These are phyloP conservation scores for Clusia tigrina DNA, from an alignment of 2,888 invertebrate species.

Conservation along the genomic window DNA sequence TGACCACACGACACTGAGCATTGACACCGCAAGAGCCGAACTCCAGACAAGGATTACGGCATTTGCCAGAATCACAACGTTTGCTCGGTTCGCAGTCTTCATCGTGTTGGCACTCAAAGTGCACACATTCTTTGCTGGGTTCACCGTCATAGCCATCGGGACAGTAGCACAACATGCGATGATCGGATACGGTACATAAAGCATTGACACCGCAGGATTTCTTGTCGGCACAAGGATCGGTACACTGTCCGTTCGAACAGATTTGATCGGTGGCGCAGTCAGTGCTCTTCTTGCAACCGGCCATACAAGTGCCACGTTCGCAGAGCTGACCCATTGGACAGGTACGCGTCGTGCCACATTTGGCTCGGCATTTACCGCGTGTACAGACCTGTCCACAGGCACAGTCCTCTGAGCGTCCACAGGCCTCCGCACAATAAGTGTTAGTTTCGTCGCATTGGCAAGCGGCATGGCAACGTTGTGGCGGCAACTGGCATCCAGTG, in stretches of 20 bases:
- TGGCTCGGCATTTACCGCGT: conserved; percentile 75
- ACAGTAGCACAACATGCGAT: conserved; percentile 85
- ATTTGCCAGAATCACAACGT: conserved; percentile 76
- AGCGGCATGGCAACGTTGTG: conserved; percentile 75
- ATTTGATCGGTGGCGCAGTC: conserved; percentile 82
- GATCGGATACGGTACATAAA: conserved; percentile 79
- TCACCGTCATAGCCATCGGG: conserved; percentile 87
- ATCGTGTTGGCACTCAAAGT: conserved; percentile 79
- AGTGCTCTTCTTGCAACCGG: conserved; percentile 80
- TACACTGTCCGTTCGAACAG: conserved; percentile 76
- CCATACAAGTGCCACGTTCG: conserved; percentile 74
- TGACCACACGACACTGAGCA: conserved; percentile 83
- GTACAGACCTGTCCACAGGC: conserved; percentile 83
- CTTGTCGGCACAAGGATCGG: conserved; percentile 73
- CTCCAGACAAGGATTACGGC: conserved; percentile 83
- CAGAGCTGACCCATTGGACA: conserved; percentile 84
- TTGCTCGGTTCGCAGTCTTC: conserved; percentile 81
- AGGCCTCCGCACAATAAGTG: conserved; percentile 76
- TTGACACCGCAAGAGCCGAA: conserved; percentile 81
- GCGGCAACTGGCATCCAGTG: conserved; percentile 77
- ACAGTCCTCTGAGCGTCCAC: conserved; percentile 74
- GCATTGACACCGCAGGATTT: conserved; percentile 83
- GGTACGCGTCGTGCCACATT: conserved; percentile 72
- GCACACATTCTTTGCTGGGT: conserved; percentile 76
- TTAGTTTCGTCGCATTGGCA: conserved; percentile 85